These are phyloP conservation scores for Schizaphis graminum DNA, from an alignment of 2,888 invertebrate species.

Conservation along the genomic window DNA sequence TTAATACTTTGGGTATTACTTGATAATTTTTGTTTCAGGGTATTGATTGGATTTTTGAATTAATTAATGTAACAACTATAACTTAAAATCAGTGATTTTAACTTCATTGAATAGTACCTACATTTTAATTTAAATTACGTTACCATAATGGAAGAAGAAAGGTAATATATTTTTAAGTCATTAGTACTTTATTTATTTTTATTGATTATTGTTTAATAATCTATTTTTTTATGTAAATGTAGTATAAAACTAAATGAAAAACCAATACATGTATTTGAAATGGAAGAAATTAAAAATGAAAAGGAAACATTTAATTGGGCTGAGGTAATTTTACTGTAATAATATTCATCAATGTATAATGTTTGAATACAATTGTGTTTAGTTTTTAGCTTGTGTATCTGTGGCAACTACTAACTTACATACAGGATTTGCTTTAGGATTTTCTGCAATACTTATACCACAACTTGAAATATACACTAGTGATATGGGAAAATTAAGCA, in stretches of 20 bases:
- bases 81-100: not conserved
- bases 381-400: conserved; percentile 63
- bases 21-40: conserved; percentile 2
- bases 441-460: conserved; percentile 57
- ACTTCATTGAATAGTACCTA: not conserved
- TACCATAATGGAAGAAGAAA: conserved; percentile 40
- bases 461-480: conserved; percentile 40
- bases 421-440: conserved; percentile 62
- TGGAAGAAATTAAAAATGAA: not conserved
- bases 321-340: conserved; percentile 33
- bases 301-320: conserved; percentile 52
- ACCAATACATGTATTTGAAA: conserved; percentile 4
- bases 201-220: not conserved
- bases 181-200: too few relatives aligned
- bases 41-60: not conserved
- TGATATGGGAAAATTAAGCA: conserved; percentile 29
- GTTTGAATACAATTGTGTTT: not conserved
- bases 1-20: too few relatives aligned
- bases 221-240: not conserved
- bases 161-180: not conserved
- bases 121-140: not conserved
- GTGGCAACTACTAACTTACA: conserved; percentile 64
- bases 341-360: not conserved
- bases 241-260: conserved; percentile 34
- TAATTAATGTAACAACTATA: not conserved